A percentile compares a stretch with the other conserved stretches of the same genome.
phyloP scores from a whole-genome alignment of 1,140 invertebrate species.

The Tetramorium simillimum region DNA sequence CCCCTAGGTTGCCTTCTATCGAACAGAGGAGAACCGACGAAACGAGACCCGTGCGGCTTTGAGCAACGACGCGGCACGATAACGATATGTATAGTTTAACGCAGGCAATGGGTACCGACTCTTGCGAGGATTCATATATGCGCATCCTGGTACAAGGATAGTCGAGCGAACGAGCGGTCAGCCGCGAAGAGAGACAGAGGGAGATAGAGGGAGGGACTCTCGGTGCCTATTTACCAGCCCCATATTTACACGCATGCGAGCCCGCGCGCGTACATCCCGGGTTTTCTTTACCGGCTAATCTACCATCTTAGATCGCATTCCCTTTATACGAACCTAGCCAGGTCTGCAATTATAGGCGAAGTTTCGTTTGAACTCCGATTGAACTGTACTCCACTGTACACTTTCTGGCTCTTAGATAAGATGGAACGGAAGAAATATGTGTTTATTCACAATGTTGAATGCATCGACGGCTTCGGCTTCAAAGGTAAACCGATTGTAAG shows the following conservation, averaged over 20 bases:
- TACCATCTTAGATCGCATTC: conserved; percentile 77
- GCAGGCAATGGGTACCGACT: conserved; percentile 36
- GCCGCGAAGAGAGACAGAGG: neutral
- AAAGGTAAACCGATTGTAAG: neutral
- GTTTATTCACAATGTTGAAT: neutral
- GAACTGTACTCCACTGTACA: conserved; percentile 1
- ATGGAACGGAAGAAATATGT: neutral
- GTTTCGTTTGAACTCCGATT: conserved; percentile 54
- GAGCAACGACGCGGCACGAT: conserved; percentile 66
- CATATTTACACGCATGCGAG: conserved; percentile 71
- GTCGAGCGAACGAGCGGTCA: conserved; percentile 18
- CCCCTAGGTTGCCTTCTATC: neutral
- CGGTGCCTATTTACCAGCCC: conserved; percentile 72
- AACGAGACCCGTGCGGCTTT: conserved; percentile 34
- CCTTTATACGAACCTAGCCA: conserved; percentile 51
- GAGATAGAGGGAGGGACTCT: neutral
- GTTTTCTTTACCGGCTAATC: conserved; percentile 77
- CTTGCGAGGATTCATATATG: conserved; percentile 46
- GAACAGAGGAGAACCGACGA: neutral
- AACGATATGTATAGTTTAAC: conserved; percentile 69
- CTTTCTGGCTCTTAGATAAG: neutral
- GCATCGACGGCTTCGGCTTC: neutral
- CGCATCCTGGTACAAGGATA: conserved; percentile 62
- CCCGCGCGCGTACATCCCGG: conserved; percentile 47
- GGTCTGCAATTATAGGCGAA: conserved; percentile 40